Evolutionary conservation across 1,140 invertebrate genomes (phyloP), one percentile per base, ranked within the genome.

Genomic region (Fragariocoptes setiger): DNA sequence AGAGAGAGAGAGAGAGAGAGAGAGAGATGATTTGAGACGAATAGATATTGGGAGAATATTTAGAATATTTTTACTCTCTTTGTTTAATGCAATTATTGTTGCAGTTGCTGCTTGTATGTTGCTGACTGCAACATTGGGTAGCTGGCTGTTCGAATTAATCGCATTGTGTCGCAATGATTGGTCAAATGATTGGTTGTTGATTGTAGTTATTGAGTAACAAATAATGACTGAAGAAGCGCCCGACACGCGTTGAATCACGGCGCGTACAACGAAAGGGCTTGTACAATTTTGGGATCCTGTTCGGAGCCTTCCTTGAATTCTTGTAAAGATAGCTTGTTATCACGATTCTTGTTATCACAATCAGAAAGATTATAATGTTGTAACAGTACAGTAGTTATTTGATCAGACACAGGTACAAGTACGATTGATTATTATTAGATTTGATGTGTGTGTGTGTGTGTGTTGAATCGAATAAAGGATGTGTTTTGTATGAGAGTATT

Each of bases 281-380:
- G 85, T 15, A 95, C 85, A 55, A 97, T 97, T 59, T 85, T 71
- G 3, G 88, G 86, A 62, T 97, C 88, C 36, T 82, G 82, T 62
- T 94, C 94, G 56, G 83, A 90, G 46, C 86, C 86, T 63, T 95
- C 88, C 52, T 85, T 72, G 62, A 97, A 97, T 60, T 97, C 88
- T 52, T 95, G 86, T 47, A 92, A 67, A 14, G 85, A 94, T 46
- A 97, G 67, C 55, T 76, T 72, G 55, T 90, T 85, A 62, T 97
- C 88, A 60, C 88, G 77, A 56, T 97, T 95, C 63, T 92, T 48
- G 22, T 52, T 52, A 42, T 39, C 41, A 48, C 17, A 37, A 36
- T 39, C 35, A 47, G 17, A 21, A 42, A 19, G 14, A 35, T 45
- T 39, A 38, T 43, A 43, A 13, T 13, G 4, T 16, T 5, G 21